These are phyloP conservation scores for Phragmatobia fuliginosa DNA, from an alignment of 2,888 invertebrate species.

Conservation along the genomic window DNA sequence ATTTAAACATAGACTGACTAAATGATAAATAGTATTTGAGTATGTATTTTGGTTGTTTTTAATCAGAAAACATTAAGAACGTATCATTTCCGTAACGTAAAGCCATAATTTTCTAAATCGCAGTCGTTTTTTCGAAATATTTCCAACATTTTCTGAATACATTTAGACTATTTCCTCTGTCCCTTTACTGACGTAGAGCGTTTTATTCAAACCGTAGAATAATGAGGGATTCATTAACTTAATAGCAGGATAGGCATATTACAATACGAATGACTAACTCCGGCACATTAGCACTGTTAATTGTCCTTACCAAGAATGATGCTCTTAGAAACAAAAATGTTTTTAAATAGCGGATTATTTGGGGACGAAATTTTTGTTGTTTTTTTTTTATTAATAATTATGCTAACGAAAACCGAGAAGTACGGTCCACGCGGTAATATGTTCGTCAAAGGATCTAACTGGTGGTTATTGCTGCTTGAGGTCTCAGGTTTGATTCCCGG, in stretches of 20 bases:
- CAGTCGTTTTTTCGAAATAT: neutral
- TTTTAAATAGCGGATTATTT: neutral
- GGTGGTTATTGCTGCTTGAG: too few relatives aligned
- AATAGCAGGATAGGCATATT: conserved; percentile 10
- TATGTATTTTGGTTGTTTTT: neutral
- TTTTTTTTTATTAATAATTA: neutral
- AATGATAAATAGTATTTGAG: neutral
- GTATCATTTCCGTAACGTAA: neutral
- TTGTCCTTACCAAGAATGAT: neutral
- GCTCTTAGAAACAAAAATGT: neutral
- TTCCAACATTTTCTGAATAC: conserved; percentile 5
- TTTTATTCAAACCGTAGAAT: conserved; percentile 25
- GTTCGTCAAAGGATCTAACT: neutral
- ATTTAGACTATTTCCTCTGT: conserved; percentile 12
- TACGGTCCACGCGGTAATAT: neutral
- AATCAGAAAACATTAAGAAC: neutral
- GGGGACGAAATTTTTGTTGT: neutral
- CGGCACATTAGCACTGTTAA: neutral
- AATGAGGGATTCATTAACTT: conserved; percentile 17
- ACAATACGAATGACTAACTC: neutral
- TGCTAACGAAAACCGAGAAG: neutral
- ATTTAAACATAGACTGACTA: neutral
- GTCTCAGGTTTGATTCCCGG: too few relatives aligned
- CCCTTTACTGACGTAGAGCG: conserved; percentile 21
- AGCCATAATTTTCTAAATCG: neutral